Base-by-base conservation (phyloP, 2,113 vertebrate species). In the Oncorhynchus keta region DNA sequence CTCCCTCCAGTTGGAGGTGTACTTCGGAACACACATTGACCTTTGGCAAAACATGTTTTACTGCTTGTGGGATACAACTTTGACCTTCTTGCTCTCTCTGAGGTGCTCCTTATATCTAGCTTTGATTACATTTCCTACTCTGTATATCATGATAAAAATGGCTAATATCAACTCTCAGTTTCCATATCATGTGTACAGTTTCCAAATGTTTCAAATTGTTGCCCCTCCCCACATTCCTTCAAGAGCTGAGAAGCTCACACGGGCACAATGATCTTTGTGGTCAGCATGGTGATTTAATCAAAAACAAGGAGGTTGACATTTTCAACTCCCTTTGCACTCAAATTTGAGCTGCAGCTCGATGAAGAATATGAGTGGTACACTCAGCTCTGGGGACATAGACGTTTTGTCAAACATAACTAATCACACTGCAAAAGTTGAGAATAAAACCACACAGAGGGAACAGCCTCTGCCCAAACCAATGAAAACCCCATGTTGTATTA, bases 271-370 rank as follows among this genome's bases (percentile, higher is more conserved):
- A 85, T 79, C 78, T 84, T 82, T 85, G 61, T 62, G 7, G 22
- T 20, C 1, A 9, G 57, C 61, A 73, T 7, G 2, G 51, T 78
- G 61, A 75, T 75, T 24, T 74, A 65, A 68, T 51, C 20, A 48
- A 45, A 70, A 74, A 83, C 18, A n/a, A 81, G 20, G n/a, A n/a
- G 70, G 51, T 35, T 78, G 83, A 78, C 81, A 85, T 85, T 80
- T 82, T 72, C 51, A 74, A 32, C 45, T 55, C 35, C 35, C 8
- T 39, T 6, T 55, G 14, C 49, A 18, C 51, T 71, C 61, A 45
- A 71, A 61, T 57, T 55, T 16, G 22, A 77, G 35, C 16, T 24
- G 22, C 13, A 24, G 24, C 70, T 72, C 24, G 73, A 68, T 62
- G 76, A 74, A 70, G 48, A 69, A 79, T 55, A 22, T 14, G 67